A percentile compares a stretch with the other conserved stretches of the same genome.
Evolutionary conservation across 2,888 invertebrate species (phyloP).

Genomic region (Sericinus montela): DNA sequence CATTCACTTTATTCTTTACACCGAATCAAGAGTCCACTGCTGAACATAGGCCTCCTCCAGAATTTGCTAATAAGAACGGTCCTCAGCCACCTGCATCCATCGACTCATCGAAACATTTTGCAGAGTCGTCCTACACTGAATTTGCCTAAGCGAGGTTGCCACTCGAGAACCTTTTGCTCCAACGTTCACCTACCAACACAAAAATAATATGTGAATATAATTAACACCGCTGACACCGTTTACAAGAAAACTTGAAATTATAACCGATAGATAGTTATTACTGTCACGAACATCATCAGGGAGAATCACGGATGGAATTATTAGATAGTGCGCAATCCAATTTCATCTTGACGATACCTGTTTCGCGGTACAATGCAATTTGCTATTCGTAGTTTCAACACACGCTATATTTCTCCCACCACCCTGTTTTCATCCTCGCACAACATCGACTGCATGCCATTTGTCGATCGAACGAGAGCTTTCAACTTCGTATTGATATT

Average conservation of each 20-base stretch:
- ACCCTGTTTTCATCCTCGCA: conserved; percentile 48
- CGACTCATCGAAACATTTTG: too few species aligned
- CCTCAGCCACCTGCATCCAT: too few species aligned
- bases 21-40: too few species aligned
- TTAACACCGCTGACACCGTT: too few species aligned
- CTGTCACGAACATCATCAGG: conserved; percentile 61
- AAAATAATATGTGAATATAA: too few species aligned
- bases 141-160: too few species aligned
- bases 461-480: conserved; percentile 36
- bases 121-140: too few species aligned
- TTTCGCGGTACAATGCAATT: conserved; percentile 61
- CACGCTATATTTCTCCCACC: conserved; percentile 38
- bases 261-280: background rate
- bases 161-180: too few species aligned
- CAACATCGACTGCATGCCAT: conserved; percentile 39
- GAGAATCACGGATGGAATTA: conserved; percentile 64
- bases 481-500: conserved; percentile 37
- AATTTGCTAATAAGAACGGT: too few species aligned
- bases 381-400: conserved; percentile 58
- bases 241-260: background rate
- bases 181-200: too few species aligned
- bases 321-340: conserved; percentile 66
- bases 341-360: conserved; percentile 48
- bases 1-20: too few species aligned
- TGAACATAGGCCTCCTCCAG: too few species aligned